These are phyloP conservation scores for Alsophila aescularia DNA, from an alignment of 2,888 invertebrate genomes.

Conservation along the genomic window DNA sequence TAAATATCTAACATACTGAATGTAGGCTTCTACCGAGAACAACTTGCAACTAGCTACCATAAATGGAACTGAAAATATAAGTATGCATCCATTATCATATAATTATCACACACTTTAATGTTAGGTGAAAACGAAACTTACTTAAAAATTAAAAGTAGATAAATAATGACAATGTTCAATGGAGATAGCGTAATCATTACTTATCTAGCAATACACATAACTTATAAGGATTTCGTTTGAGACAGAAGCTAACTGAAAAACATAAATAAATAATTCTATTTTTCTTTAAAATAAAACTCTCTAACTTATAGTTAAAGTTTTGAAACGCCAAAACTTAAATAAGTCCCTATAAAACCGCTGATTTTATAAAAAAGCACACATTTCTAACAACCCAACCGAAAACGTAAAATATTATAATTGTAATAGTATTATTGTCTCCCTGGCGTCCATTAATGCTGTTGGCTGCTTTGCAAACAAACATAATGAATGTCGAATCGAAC, in stretches of 20 bases:
- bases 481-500: constrained; percentile 71
- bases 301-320: constrained; percentile 85
- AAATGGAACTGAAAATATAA: constrained; percentile 68
- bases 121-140: constrained; percentile 65
- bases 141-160: constrained; percentile 29
- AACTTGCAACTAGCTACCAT: constrained; percentile 70
- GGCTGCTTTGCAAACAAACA: constrained; percentile 73
- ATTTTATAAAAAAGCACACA: constrained; percentile 55
- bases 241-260: constrained; percentile 64
- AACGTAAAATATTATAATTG: constrained; percentile 23
- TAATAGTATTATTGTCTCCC: constrained; percentile 53
- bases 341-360: constrained; percentile 74
- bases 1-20: constrained; percentile 75
- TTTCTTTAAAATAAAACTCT: constrained; percentile 61
- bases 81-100: constrained; percentile 55
- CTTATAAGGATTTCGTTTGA: constrained; percentile 63
- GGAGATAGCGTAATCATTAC: constrained; percentile 59
- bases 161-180: constrained; percentile 47
- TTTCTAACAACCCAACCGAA: constrained; percentile 45
- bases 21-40: constrained; percentile 55
- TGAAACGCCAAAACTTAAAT: constrained; percentile 83
- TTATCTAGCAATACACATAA: constrained; percentile 58
- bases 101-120: constrained; percentile 77
- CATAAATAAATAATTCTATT: constrained; percentile 71
- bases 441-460: constrained; percentile 75